phyloP scores from a whole-genome alignment of 2,797 vertebrate genomes.

The Erethizon dorsatum region DNA sequence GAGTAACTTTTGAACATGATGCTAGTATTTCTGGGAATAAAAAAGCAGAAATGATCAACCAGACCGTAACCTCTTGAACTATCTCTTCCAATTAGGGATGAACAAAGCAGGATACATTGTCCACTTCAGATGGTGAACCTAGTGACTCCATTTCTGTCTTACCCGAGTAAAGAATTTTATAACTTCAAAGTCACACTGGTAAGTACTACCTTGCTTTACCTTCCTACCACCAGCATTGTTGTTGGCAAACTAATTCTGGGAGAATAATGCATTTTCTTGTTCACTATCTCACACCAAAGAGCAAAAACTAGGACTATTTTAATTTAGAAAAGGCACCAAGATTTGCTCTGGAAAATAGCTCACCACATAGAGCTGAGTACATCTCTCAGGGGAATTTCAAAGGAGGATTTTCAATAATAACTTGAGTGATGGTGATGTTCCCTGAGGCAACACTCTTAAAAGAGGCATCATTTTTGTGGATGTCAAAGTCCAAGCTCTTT shows the following conservation, averaged over 20 bases:
- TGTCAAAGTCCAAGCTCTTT: conserved; percentile 43
- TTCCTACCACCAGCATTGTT: neutral
- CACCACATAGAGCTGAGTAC: neutral
- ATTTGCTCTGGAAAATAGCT: conserved; percentile 58
- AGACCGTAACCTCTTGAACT: conserved; percentile 68
- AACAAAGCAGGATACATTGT: neutral
- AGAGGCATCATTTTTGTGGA: neutral
- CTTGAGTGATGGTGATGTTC: neutral
- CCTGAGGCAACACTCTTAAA: neutral
- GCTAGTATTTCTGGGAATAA: conserved; percentile 68
- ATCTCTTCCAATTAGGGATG: neutral
- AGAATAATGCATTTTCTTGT: neutral
- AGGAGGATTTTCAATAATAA: conserved; percentile 54
- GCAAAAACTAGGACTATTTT: neutral
- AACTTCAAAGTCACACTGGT: conserved; percentile 27
- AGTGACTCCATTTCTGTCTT: conserved; percentile 2
- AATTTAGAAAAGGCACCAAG: neutral
- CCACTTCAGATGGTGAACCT: neutral
- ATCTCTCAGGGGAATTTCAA: conserved; percentile 46
- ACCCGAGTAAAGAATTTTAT: conserved; percentile 30
- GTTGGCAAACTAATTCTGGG: neutral
- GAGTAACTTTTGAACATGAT: conserved; percentile 65
- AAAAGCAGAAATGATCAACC: conserved; percentile 32
- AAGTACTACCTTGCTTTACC: neutral
- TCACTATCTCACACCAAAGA: neutral